Base-by-base conservation (phyloP, 2,888 invertebrate genomes). In the Fragum whitleyi region DNA sequence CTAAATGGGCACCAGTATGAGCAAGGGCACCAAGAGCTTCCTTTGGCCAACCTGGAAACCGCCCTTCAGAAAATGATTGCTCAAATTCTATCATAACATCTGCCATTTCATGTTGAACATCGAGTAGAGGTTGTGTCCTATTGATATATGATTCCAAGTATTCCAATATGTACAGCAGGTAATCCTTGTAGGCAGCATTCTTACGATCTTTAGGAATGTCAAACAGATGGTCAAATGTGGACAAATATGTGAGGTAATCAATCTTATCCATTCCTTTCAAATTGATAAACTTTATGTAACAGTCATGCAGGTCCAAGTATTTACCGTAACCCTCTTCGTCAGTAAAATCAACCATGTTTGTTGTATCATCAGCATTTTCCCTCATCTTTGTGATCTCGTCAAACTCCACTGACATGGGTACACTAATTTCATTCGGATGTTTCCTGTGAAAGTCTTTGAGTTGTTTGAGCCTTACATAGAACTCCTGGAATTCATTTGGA, bases 251-350 rank as follows among this genome's bases (percentile, higher is more conserved):
- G 69, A 99, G 97, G 94, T 99, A 99, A 94, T 99, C 99, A 42
- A 98, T 91, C 90, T 93, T 93, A 95, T 98, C 98, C 89, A 99
- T 96, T 11, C 98, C 98, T 93, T 99, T 99, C 42, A 99, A 95
- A 94, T 99, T 99, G 39, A 99, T 96, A 93, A 97, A 99, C 92
- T 97, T 97, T 91, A 97, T 98, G 94, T 98, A 99, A 91, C 98
- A 97, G 93, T 98, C 97, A 94, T 99, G 98, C 61, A 99, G 95
- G 95, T 99, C 99, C 74, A 99, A 95, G 95, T 98, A 99, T 94
- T 98, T 98, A 19, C 99, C 99, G 94, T 99, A 99, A 0, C 99
- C 99, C 95, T 99, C 99, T 94, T 99, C 99, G 94, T 99, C 99
- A 5, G 98, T 97, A 93, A 99, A 99, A 90, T 99, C 98, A 2